Base-by-base conservation (phyloP, 2,888 invertebrate genomes). In the Thecocarcelia acutangulata region DNA sequence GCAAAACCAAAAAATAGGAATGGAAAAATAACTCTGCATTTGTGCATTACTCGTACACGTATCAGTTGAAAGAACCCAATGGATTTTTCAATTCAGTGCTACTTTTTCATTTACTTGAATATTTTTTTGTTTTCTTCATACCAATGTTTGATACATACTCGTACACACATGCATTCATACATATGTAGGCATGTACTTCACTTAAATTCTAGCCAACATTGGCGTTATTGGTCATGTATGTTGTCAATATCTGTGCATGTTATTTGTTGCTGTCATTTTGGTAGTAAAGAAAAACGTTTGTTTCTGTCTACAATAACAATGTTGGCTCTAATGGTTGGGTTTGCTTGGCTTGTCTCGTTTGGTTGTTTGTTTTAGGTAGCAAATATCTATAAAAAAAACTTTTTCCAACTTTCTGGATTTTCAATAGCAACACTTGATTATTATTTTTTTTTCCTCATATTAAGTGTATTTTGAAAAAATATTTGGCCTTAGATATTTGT, bases 211-310 rank as follows among this genome's bases (percentile, higher is more conserved):
- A 50, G n/a, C 21, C 56, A 61, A 52, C 63, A 70, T 54, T 70
- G 78, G 78, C 72, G 78, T 73, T 79, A 73, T 79, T 79, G 78
- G 72, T 66, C 78, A 79, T 79, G 78, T 79, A 59, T 59, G 59
- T 79, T 79, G 78, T 79, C 72, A 79, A 73, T 73, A 79, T 66
- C 58, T 73, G 66, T 66, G 66, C 59, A 59, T 66, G 59, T 66
- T 79, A 79, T 79, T 73, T 79, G 78, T 79, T 72, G 66, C 66
- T 73, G 78, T 79, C 72, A 78, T 50, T 33, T 72, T 72, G 59
- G 24, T 24, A 72, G 78, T 52, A 58, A 48, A 72, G 76, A 69
- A 61, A 76, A 76, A 76, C 44, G 76, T 76, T 76, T 69, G 61
- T 76, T 69, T 15, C 52, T 61, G 76, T 69, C 69, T 48, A 46